phyloP scores from a whole-genome alignment of 35 echinoderm and acorn worm species.

The Lytechinus variegatus region DNA sequence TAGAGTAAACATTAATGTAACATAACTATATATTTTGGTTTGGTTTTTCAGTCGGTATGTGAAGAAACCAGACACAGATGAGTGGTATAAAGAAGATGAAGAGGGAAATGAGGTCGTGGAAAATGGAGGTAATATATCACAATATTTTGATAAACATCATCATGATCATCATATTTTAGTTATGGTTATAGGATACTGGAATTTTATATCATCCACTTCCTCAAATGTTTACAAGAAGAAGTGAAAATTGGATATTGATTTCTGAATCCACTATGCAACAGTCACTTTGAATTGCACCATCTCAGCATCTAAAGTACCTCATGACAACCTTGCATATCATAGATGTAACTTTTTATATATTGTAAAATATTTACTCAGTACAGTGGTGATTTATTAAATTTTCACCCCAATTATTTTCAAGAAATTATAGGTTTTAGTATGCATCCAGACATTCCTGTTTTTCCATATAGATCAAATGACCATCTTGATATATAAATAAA shows the following conservation, averaged over 20 bases:
- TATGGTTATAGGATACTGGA: not conserved
- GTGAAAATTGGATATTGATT: not conserved
- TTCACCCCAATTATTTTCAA: too few species aligned
- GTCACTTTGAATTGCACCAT: too few species aligned
- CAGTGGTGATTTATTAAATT: too few species aligned
- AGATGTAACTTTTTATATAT: too few species aligned
- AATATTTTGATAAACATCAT: not conserved
- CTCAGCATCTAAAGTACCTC: too few species aligned
- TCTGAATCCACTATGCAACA: not conserved
- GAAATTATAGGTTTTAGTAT: too few species aligned
- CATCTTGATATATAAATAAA: too few species aligned
- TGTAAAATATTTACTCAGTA: too few species aligned
- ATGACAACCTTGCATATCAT: too few species aligned
- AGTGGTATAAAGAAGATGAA: slow-evolving; percentile 83
- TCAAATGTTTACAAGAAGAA: not conserved
- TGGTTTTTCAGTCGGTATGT: slow-evolving; percentile 80
- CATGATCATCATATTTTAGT: not conserved
- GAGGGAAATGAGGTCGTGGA: slow-evolving; percentile 70
- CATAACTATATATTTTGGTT: not conserved
- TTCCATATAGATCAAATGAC: too few species aligned
- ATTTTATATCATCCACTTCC: not conserved
- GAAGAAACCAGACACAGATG: slow-evolving; percentile 75
- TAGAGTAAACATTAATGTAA: not conserved
- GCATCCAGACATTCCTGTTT: too few species aligned
- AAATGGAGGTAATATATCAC: slow-evolving; percentile 82